These are phyloP conservation scores for Notarius quadriscutis DNA, from an alignment of 2,113 vertebrate species.

Conservation along the genomic window DNA sequence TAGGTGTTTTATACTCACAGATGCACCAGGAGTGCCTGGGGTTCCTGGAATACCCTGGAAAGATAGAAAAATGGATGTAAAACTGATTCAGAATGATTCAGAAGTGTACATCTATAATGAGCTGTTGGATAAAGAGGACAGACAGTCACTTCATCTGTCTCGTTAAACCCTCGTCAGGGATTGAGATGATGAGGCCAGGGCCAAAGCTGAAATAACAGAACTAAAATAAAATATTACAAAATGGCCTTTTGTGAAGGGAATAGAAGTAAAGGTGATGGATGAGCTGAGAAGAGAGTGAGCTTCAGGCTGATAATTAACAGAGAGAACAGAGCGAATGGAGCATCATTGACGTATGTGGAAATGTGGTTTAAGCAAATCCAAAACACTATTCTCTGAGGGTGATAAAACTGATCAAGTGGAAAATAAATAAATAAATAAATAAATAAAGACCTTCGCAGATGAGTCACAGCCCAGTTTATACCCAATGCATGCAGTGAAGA, in stretches of 20 bases:
- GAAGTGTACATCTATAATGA: background rate
- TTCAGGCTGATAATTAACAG: background rate
- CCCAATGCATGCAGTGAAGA: background rate
- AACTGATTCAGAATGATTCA: constrained; percentile 12
- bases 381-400: background rate
- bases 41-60: constrained; percentile 75
- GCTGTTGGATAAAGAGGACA: background rate
- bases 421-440: background rate
- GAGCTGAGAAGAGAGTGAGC: background rate
- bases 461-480: background rate
- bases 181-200: constrained; percentile 9
- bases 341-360: background rate
- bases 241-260: background rate
- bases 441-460: background rate
- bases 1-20: constrained; percentile 64
- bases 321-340: background rate
- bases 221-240: background rate
- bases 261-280: background rate
- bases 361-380: background rate
- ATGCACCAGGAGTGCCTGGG: constrained; percentile 66
- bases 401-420: background rate
- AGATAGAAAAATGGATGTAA: constrained; percentile 8
- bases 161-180: background rate
- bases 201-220: background rate
- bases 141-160: constrained; percentile 17